phyloP scores from a whole-genome alignment of 2,888 invertebrate species.

The Antitype chi region DNA sequence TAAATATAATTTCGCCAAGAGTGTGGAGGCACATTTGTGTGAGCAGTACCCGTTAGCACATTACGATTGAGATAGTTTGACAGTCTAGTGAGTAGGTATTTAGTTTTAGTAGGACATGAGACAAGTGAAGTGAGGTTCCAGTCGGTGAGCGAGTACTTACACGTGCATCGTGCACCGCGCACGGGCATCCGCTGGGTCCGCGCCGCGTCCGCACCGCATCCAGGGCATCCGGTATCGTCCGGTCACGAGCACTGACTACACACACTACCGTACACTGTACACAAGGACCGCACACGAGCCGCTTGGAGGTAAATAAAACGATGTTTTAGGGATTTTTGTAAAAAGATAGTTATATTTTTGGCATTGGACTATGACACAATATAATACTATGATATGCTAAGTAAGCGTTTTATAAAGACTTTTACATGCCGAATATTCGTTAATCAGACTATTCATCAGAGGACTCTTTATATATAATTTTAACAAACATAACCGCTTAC shows the following conservation, averaged over 20 bases:
- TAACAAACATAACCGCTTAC: conserved; percentile 90
- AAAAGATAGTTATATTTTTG: conserved; percentile 91
- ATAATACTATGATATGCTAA: conserved; percentile 91
- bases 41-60: conserved; percentile 19
- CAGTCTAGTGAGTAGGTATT: conserved; percentile 10
- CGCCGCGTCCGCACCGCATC: conserved; percentile 50
- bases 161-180: conserved; percentile 39
- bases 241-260: conserved; percentile 60
- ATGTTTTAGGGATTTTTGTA: conserved; percentile 89
- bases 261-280: conserved; percentile 60
- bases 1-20: not conserved
- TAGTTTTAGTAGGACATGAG: conserved; percentile 17
- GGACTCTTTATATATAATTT: conserved; percentile 90
- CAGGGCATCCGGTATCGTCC: conserved; percentile 51
- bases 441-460: conserved; percentile 91
- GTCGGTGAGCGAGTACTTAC: conserved; percentile 55
- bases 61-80: not conserved
- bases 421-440: conserved; percentile 91
- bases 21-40: not conserved
- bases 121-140: conserved; percentile 38
- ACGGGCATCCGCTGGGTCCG: conserved; percentile 1
- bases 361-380: conserved; percentile 91
- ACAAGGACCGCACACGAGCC: conserved; percentile 64
- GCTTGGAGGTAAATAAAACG: conserved; percentile 86
- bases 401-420: conserved; percentile 91